These are phyloP conservation scores for Cosmopolites sordidus DNA, from an alignment of 2,888 invertebrate genomes.

Conservation along the genomic window DNA sequence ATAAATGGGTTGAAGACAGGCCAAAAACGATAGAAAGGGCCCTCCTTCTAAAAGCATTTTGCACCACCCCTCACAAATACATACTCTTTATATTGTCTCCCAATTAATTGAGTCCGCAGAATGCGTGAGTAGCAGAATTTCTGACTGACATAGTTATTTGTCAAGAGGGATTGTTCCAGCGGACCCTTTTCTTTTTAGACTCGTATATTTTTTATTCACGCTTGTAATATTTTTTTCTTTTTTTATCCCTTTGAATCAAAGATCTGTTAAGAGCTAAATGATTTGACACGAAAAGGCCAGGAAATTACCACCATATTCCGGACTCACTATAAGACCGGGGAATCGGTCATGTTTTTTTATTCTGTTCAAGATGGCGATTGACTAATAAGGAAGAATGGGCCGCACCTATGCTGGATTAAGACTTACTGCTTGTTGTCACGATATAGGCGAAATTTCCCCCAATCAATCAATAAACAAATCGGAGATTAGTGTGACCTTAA, in stretches of 20 bases:
- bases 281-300: conserved; percentile 46
- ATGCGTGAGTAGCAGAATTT: conserved; percentile 3
- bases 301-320: conserved; percentile 46
- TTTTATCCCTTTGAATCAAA: no score
- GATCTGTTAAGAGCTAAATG: background rate
- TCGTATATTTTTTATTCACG: no score
- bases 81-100: conserved; percentile 14
- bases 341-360: conserved; percentile 30
- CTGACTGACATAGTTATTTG: background rate
- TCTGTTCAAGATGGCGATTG: conserved; percentile 46
- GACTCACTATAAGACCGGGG: conserved; percentile 40
- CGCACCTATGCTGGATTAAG: conserved; percentile 39
- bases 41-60: conserved; percentile 22
- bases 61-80: conserved; percentile 4
- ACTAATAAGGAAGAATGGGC: conserved; percentile 48
- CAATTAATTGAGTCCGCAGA: conserved; percentile 7
- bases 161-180: no score
- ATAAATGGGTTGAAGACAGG: conserved; percentile 49
- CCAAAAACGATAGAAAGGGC: conserved; percentile 24
- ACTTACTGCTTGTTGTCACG: conserved; percentile 41
- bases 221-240: no score
- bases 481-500: conserved; percentile 26
- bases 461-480: conserved; percentile 38
- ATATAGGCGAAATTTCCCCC: conserved; percentile 37
- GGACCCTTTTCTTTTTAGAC: no score